Evolutionary conservation across 2,113 vertebrate genomes (phyloP).

Genomic region (Xiphophorus couchianus): DNA sequence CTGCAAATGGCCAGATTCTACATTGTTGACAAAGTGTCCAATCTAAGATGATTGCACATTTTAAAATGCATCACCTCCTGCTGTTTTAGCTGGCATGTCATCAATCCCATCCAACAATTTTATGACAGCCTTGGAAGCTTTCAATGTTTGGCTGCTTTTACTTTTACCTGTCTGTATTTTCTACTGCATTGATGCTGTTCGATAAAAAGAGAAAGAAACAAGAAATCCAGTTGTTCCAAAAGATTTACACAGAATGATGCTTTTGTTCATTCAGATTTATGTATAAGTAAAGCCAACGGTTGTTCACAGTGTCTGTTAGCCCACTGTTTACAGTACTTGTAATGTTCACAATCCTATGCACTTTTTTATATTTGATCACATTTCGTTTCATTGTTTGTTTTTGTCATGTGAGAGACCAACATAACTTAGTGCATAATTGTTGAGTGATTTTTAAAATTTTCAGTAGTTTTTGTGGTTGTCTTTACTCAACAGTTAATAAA

Average conservation of each 20-base stretch:
- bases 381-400: neutral
- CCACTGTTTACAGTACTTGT: neutral
- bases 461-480: neutral
- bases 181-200: slow-evolving; percentile 37
- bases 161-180: slow-evolving; percentile 49
- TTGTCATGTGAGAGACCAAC: neutral
- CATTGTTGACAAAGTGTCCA: slow-evolving; percentile 74
- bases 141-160: slow-evolving; percentile 47
- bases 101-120: slow-evolving; percentile 73
- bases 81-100: slow-evolving; percentile 68
- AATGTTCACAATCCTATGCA: neutral
- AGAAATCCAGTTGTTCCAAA: slow-evolving; percentile 14
- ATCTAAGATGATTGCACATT: slow-evolving; percentile 76
- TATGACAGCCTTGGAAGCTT: slow-evolving; percentile 63
- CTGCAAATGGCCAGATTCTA: slow-evolving; percentile 72
- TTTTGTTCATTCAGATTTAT: slow-evolving; percentile 24
- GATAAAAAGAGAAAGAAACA: slow-evolving; percentile 13
- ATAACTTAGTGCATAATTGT: neutral
- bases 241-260: neutral
- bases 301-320: too few species aligned
- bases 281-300: neutral
- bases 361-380: neutral
- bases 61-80: slow-evolving; percentile 76
- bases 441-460: neutral
- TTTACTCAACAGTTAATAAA: too few species aligned